Conservation (phyloP, 2,888 invertebrate species). For the Phrixothrix hirtus region DNA sequence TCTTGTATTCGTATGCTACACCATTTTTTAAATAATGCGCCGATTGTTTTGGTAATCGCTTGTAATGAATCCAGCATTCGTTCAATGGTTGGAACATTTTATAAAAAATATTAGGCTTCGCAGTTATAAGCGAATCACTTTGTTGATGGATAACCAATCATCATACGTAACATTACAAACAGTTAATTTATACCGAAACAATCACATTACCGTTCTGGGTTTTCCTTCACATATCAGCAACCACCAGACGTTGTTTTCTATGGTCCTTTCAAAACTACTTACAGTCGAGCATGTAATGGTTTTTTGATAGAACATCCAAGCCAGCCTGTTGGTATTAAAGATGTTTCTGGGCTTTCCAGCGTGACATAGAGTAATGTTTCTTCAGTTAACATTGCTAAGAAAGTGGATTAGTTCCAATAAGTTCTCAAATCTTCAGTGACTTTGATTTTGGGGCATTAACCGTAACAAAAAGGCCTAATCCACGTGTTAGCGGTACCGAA, state of each 20-base stretch:
- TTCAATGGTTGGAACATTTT: background rate
- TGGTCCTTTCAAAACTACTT: slow-evolving; percentile 1
- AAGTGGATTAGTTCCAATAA: too few relatives aligned
- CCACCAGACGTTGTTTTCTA: background rate
- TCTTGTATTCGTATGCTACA: too few relatives aligned
- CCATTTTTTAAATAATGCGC: too few relatives aligned
- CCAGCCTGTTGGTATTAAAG: background rate
- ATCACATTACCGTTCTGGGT: too few relatives aligned
- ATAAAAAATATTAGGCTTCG: background rate
- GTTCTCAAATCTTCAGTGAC: too few relatives aligned
- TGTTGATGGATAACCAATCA: background rate
- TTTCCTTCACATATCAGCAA: background rate
- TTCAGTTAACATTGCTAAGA: background rate
- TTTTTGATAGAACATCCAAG: background rate
- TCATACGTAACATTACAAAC: background rate
- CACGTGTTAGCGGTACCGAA: too few relatives aligned
- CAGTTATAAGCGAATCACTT: background rate
- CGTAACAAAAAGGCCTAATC: too few relatives aligned
- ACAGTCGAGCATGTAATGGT: background rate
- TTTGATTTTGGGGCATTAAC: too few relatives aligned
- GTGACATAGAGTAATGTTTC: background rate
- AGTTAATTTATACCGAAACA: too few relatives aligned
- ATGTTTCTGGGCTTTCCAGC: too few relatives aligned
- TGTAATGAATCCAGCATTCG: background rate
- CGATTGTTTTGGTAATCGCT: background rate